Percentiles rank a stretch among this genome's conserved stretches.
These are phyloP conservation scores for Dasysyrphus tricinctus DNA, from an alignment of 2,888 invertebrate species.

Conservation along the genomic window DNA sequence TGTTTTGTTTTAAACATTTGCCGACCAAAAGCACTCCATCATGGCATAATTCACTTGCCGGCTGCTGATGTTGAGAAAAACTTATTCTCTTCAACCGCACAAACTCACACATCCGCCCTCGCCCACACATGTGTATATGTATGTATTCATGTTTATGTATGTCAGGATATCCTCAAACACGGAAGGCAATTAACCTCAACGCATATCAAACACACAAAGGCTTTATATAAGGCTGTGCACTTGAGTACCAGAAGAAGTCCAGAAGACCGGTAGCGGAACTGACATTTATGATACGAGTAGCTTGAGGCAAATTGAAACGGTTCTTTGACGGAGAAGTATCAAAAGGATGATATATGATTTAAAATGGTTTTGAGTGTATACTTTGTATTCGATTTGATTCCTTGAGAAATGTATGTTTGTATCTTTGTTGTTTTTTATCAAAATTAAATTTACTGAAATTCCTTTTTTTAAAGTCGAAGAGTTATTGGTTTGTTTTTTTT, in stretches of 20 bases:
- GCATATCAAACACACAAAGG: slow-evolving; percentile 39
- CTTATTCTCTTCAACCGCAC: slow-evolving; percentile 19
- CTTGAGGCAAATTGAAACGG: slow-evolving; percentile 26
- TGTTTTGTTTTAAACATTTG: slow-evolving; percentile 14
- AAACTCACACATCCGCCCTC: slow-evolving; percentile 3
- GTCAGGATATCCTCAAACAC: slow-evolving; percentile 43
- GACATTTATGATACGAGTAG: slow-evolving; percentile 29
- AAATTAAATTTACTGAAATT: not conserved
- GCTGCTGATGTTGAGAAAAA: slow-evolving; percentile 37
- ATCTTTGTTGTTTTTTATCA: not conserved
- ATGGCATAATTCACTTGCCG: slow-evolving; percentile 27
- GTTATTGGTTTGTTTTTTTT: no score
- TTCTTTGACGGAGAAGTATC: not conserved
- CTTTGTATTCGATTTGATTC: not conserved
- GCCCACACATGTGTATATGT: not conserved
- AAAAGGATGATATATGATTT: not conserved
- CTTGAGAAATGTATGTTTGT: not conserved
- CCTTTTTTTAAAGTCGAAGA: no score
- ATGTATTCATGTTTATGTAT: not conserved
- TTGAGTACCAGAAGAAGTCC: slow-evolving; percentile 21
- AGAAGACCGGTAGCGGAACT: slow-evolving; percentile 47
- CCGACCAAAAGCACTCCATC: slow-evolving; percentile 36
- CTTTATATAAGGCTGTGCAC: slow-evolving; percentile 3
- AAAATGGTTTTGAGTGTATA: not conserved
- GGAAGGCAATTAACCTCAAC: slow-evolving; percentile 56